Conservation (phyloP, 2,888 invertebrate genomes). For the Cataglyphis albicans region DNA sequence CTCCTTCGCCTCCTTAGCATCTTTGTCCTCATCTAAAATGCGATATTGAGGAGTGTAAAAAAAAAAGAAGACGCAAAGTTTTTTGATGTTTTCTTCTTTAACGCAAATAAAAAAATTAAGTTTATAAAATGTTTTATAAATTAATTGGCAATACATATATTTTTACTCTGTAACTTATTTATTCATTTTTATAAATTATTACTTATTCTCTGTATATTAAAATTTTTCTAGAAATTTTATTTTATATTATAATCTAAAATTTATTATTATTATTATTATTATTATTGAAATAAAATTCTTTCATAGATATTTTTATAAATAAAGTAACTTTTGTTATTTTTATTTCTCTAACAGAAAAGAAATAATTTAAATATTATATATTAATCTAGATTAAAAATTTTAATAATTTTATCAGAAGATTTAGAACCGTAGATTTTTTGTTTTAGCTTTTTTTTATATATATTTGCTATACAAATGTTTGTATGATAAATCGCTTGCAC, state of each 20-base stretch:
- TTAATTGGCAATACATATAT: slow-evolving; percentile 13
- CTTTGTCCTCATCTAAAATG: slow-evolving; percentile 70
- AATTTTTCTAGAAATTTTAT: background rate
- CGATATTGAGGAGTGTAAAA: slow-evolving; percentile 65
- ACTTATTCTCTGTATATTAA: background rate
- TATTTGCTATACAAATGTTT: no score
- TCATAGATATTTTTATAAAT: no score
- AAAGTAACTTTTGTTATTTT: no score
- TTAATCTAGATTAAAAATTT: no score
- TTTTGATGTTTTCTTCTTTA: slow-evolving; percentile 20
- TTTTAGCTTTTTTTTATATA: no score
- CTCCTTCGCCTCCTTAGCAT: slow-evolving; percentile 61
- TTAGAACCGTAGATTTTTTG: no score
- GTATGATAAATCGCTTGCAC: no score
- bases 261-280: no score
- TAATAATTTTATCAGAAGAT: no score
- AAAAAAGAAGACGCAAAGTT: background rate
- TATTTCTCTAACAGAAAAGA: no score
- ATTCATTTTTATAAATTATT: slow-evolving; percentile 7
- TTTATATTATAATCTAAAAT: background rate
- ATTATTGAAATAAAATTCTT: no score
- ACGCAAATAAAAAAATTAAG: background rate
- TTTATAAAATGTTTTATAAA: slow-evolving; percentile 1
- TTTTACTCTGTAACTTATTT: slow-evolving; percentile 3
- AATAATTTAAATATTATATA: no score